These are phyloP conservation scores for Pipistrellus kuhlii DNA, from an alignment of 2,797 vertebrate genomes.

Conservation along the genomic window DNA sequence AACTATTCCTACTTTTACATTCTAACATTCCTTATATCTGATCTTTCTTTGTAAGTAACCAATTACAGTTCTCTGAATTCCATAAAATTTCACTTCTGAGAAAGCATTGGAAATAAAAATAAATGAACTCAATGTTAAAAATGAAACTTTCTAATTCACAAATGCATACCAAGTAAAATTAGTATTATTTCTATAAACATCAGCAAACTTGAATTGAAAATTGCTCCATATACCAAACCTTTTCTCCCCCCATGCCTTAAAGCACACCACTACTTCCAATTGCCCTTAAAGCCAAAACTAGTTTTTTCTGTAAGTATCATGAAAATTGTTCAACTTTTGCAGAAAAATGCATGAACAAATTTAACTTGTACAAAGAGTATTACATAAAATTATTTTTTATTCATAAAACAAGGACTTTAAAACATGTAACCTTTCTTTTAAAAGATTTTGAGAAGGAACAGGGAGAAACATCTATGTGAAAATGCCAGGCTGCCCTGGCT, in stretches of 20 bases:
- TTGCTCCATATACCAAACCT: neutral
- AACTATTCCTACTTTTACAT: neutral
- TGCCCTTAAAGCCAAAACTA: neutral
- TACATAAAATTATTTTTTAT: neutral
- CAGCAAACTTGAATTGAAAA: neutral
- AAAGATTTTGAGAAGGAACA: neutral
- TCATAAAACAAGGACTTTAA: neutral
- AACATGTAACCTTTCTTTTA: neutral
- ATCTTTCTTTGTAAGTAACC: neutral
- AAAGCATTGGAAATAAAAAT: conserved; percentile 2
- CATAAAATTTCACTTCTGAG: neutral
- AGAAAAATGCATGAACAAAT: neutral
- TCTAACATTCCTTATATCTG: neutral
- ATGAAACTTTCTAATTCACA: neutral
- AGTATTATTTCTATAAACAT: neutral
- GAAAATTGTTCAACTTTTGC: neutral
- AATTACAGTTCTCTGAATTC: neutral
- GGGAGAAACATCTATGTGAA: neutral
- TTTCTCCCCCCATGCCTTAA: neutral
- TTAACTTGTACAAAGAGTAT: neutral
- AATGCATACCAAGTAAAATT: neutral
- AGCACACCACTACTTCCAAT: neutral
- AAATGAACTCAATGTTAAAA: neutral
- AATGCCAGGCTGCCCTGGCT: neutral
- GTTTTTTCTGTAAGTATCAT: neutral